phyloP scores from a whole-genome alignment of 1,140 invertebrate species.

The fruit fly (Drosophila melanogaster) region Release_6_plus_ISO1_MT NC_004354.4:17880501-17881000 shows the following conservation, averaged over 20 bases:
- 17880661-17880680: neutral
- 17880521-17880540: neutral
- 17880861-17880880: slow-evolving; percentile 32
- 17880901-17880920: slow-evolving; percentile 18
- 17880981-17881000: slow-evolving; percentile 56
- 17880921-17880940: too few relatives aligned
- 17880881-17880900: slow-evolving; percentile 37
- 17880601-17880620: slow-evolving; percentile 9
- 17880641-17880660: neutral
- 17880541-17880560: slow-evolving; percentile 8
- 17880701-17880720: slow-evolving; percentile 20
- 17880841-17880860: slow-evolving; percentile 50
- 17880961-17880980: neutral
- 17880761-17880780: neutral
- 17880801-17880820: slow-evolving; percentile 45
- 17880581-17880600: slow-evolving; percentile 50
- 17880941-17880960: slow-evolving; percentile 18
- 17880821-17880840: slow-evolving; percentile 41
- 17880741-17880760: slow-evolving; percentile 14
- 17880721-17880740: neutral
- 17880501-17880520: neutral
- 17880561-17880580: slow-evolving; percentile 39
- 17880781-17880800: slow-evolving; percentile 44
- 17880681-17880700: slow-evolving; percentile 19
- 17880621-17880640: slow-evolving; percentile 24